These are phyloP conservation scores for Montipora foliosa DNA, from an alignment of 64 coral and sea anemone genomes.

Conservation along the genomic window DNA sequence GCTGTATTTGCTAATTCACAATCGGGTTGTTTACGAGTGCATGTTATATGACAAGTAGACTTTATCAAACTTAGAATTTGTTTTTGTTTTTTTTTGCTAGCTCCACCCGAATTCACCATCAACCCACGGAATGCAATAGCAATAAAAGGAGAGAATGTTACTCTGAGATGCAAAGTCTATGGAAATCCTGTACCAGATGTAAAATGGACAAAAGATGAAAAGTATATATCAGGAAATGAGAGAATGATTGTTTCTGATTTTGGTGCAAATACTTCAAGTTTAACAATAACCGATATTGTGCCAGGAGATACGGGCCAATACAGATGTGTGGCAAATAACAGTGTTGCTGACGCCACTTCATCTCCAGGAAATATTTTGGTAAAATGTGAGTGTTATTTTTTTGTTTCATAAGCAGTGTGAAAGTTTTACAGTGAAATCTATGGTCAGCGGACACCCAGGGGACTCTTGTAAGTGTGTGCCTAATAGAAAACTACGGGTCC, in stretches of 20 bases:
- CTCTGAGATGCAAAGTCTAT: neutral
- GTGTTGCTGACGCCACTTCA: neutral
- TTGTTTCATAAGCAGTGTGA: too few species aligned
- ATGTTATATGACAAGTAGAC: too few species aligned
- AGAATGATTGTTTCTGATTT: conserved; percentile 1
- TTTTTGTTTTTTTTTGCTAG: neutral
- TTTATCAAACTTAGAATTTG: too few species aligned
- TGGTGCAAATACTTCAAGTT: conserved; percentile 1
- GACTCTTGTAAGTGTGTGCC: too few species aligned
- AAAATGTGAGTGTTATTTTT: conserved; percentile 17
- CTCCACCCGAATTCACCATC: neutral
- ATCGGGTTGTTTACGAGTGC: too few species aligned
- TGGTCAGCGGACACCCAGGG: too few species aligned
- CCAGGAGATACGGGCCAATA: conserved; percentile 23
- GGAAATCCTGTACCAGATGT: conserved; percentile 8
- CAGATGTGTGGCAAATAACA: conserved; percentile 35
- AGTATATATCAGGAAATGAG: neutral
- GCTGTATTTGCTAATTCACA: too few species aligned
- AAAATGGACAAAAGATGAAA: conserved; percentile 1
- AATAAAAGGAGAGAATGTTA: neutral
- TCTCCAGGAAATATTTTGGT: conserved; percentile 8
- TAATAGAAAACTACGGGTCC: too few species aligned
- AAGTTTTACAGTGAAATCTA: too few species aligned
- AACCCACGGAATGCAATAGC: neutral
- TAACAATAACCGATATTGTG: conserved; percentile 6